Base-by-base conservation (phyloP, 2,797 vertebrate species). In the Carduelis carduelis region DNA sequence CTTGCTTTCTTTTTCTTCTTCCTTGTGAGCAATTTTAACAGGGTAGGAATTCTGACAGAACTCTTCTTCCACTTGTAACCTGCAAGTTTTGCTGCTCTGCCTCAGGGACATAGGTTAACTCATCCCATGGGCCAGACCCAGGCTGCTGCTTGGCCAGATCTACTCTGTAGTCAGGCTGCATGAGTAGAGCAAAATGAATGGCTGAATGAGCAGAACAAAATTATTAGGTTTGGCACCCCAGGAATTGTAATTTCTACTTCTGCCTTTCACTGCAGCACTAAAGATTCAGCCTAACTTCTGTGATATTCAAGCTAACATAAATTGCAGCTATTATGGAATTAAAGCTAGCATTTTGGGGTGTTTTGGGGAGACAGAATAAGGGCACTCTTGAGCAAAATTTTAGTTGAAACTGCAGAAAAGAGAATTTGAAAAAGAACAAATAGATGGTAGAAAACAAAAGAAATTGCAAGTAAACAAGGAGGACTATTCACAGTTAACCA, bases 181-280 rank as follows among this genome's bases (percentile, higher is more conserved):
- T 27, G 81, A 74, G 32, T 61, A 83, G 79, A 94, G 61, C 71
- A 39, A 39, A 39, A 39, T 39, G 37, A 39, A 90, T 91, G 82
- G 34, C 76, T 96, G 85, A 95, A 86, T 41, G 82, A 83, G 50
- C 69, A 95, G 72, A 93, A 88, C 34, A 68, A 95, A 94, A 91
- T 85, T 1, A 89, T 87, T 91, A 89, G 64, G 41, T 92, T 83
- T 6, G 3, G 20, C 84, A 85, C 27, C n/a, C 30, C 27, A 95
- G 87, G 82, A 95, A 83, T 15, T 89, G 64, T 78, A 91, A 87
- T 95, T 87, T 87, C 69, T 83, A n/a, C 59, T 65, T 89, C 69
- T 90, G 47, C 22, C 47, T 88, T 97, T 75, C 46, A 68, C 30
- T 69, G 28, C 35, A 78, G 55, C 72, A 83, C 72, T 90, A 86